phyloP scores from a whole-genome alignment of 64 coral and sea anemone genomes.

The Montipora cactus region DNA sequence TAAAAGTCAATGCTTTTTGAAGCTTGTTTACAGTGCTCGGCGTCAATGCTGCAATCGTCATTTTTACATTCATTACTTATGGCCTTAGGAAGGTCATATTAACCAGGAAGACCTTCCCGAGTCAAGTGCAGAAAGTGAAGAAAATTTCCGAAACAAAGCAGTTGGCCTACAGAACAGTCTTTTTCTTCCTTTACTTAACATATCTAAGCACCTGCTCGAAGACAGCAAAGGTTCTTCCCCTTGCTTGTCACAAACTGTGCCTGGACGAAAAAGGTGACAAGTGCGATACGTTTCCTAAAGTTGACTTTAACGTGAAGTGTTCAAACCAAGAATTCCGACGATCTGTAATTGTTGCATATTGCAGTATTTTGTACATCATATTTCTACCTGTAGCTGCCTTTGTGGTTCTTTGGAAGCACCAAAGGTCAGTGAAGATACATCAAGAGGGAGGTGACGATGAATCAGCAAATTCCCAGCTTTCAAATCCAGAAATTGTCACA shows the following conservation, averaged over 20 bases:
- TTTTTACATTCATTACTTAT: too few relatives aligned
- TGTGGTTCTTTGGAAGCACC: slow-evolving; percentile 27
- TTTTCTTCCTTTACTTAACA: background rate
- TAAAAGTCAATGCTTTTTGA: slow-evolving; percentile 38
- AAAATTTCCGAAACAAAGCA: too few relatives aligned
- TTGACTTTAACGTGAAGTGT: slow-evolving; percentile 36
- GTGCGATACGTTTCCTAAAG: slow-evolving; percentile 14
- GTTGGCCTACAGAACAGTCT: too few relatives aligned
- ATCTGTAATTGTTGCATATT: background rate
- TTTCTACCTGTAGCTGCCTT: background rate
- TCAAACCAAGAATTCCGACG: background rate
- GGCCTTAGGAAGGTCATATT: too few relatives aligned
- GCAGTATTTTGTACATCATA: background rate
- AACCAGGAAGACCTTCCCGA: too few relatives aligned
- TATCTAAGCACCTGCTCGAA: slow-evolving; percentile 47
- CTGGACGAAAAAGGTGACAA: background rate
- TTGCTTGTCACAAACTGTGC: slow-evolving; percentile 51
- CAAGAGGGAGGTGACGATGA: background rate
- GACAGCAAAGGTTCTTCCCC: slow-evolving; percentile 32
- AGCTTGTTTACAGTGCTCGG: slow-evolving; percentile 19
- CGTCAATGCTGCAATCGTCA: background rate
- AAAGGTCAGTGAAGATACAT: background rate
- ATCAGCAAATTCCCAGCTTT: background rate
- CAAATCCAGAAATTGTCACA: background rate
- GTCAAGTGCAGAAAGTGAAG: too few relatives aligned